Evolutionary conservation across 2,113 vertebrate genomes (phyloP), one percentile per base, ranked within the genome.

Genomic region (Antigone vipio): DNA sequence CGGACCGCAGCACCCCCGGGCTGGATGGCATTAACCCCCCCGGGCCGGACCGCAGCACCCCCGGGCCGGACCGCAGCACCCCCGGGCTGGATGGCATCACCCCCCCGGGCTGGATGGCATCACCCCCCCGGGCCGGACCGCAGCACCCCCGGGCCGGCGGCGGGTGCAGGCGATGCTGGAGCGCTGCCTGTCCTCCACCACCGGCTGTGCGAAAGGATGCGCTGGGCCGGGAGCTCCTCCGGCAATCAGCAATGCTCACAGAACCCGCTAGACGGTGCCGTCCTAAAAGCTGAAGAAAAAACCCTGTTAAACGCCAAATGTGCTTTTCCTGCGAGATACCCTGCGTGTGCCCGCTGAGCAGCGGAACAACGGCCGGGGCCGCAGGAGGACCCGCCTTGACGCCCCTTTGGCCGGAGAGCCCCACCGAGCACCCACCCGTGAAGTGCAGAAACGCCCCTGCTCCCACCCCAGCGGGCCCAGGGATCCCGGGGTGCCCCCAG

Each of bases 211-310:
- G 22, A 4, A 26, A 13, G 18, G 45, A 11, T 3, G 14, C 16
- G 15, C 12, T 5, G 32, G 69, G 12, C 7, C 6, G 3, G 32
- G 42, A 49, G 47, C 23, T 5, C 3, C 29, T 22, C 24, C 24
- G 63, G 52, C 40, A 2, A 18, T 2, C 58, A 1, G 94, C 9
- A 24, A 22, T 49, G 3, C 91, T 34, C 9, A 3, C 59, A 47
- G 0, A 8, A 18, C 42, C 96, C 98, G 78, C 98, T 76, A 97
- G 98, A 96, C 78, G 93, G 98, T n/a, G 82, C 96, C 58, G 40
- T 95, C 82, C 77, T 88, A 92, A 74, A 96, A 95, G 81, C 35
- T 87, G 79, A 94, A 17, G 38, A 3, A 17, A 23, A 15, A 10
- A 9, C 15, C 15, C 8, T 4, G 23, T 3, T 0, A 2, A 18